Conservation (phyloP, 2,113 vertebrate species). For the Phrynocephalus versicolor region DNA sequence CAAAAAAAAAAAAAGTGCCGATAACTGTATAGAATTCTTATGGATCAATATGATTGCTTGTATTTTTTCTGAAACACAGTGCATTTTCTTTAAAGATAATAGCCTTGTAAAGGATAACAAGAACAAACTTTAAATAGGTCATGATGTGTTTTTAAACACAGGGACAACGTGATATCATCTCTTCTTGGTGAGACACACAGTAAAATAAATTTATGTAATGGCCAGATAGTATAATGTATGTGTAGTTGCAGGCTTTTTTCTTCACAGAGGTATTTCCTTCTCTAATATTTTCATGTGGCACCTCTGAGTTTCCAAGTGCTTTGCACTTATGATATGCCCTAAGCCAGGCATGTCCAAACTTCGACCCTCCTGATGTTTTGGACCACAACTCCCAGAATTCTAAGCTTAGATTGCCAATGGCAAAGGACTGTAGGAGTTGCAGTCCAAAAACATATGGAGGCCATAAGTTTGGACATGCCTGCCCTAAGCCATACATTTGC, state of each 20-base stretch:
- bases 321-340: neutral
- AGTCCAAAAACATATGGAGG: no score
- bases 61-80: neutral
- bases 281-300: neutral
- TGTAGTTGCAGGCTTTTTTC: neutral
- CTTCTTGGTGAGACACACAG: neutral
- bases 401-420: no score
- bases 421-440: no score
- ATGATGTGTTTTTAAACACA: no score
- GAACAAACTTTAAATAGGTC: no score
- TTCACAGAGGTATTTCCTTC: neutral
- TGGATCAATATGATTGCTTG: neutral
- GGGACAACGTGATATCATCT: neutral
- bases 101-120: no score
- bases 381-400: no score
- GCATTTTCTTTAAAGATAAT: neutral
- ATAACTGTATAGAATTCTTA: neutral
- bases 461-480: no score
- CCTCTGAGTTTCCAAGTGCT: neutral
- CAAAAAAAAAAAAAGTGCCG: no score
- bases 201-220: neutral
- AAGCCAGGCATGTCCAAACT: neutral
- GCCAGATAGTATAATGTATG: neutral
- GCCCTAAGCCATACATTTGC: neutral
- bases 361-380: no score